Conservation (phyloP, 2,888 invertebrate species). For the Drosophila formosana region DNA sequence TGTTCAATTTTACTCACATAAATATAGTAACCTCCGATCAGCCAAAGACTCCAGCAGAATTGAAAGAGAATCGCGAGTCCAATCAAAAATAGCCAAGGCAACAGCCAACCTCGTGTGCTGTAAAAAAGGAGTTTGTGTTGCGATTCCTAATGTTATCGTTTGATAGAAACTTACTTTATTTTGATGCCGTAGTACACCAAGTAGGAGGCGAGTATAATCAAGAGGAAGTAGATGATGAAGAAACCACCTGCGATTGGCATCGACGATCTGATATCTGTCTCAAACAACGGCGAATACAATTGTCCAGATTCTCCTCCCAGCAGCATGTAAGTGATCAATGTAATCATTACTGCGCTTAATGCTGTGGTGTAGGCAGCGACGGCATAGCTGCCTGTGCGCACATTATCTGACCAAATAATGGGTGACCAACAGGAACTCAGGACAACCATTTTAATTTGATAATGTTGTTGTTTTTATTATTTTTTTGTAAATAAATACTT, state of each 20-base stretch:
- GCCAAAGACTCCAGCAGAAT: constrained; percentile 92
- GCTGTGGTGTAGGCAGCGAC: constrained; percentile 93
- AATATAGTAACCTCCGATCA: constrained; percentile 95
- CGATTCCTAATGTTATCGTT: background rate
- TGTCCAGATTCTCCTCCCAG: constrained; percentile 95
- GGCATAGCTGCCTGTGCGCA: constrained; percentile 91
- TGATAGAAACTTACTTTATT: constrained; percentile 71
- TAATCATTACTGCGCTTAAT: constrained; percentile 90
- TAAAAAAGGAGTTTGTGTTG: background rate
- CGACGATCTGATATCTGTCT: constrained; percentile 91
- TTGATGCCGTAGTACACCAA: constrained; percentile 82
- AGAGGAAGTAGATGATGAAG: constrained; percentile 82
- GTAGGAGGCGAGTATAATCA: constrained; percentile 87
- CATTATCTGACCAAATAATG: constrained; percentile 92
- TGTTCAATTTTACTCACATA: constrained; percentile 89
- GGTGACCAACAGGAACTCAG: constrained; percentile 95
- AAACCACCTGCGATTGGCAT: constrained; percentile 89
- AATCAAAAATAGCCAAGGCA: constrained; percentile 92
- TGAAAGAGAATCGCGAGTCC: constrained; percentile 91
- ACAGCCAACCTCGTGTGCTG: constrained; percentile 91
- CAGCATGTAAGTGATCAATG: constrained; percentile 91
- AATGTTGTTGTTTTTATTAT: constrained; percentile 11
- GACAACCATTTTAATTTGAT: constrained; percentile 87
- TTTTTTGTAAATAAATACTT: constrained; percentile 22
- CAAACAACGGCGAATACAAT: constrained; percentile 94